phyloP scores from a whole-genome alignment of 2,888 invertebrate genomes.

The Zeuzera pyrina region DNA sequence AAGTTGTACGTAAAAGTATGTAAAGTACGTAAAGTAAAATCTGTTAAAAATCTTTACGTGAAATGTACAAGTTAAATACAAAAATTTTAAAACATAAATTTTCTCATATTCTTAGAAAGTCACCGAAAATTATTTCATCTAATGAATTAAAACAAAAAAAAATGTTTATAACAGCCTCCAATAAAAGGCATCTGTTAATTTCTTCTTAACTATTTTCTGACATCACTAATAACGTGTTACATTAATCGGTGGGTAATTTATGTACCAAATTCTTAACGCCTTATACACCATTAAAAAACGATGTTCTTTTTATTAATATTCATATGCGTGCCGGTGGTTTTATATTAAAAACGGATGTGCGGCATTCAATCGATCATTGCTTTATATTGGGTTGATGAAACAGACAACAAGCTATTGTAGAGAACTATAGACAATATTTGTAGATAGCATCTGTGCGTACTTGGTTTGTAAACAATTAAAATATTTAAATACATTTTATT shows the following conservation, averaged over 20 bases:
- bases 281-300: slow-evolving; percentile 43
- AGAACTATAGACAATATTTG: slow-evolving; percentile 15
- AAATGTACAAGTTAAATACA: too few relatives aligned
- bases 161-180: too few relatives aligned
- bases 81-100: too few relatives aligned
- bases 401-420: slow-evolving; percentile 33
- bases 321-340: slow-evolving; percentile 23
- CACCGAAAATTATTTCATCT: too few relatives aligned
- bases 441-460: too few relatives aligned
- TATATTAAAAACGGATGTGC: slow-evolving; percentile 38
- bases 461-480: too few relatives aligned
- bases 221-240: slow-evolving; percentile 47
- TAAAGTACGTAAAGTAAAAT: too few relatives aligned
- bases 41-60: too few relatives aligned
- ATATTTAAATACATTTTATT: too few relatives aligned
- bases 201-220: slow-evolving; percentile 36
- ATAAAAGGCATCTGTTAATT: slow-evolving; percentile 17
- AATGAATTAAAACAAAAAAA: too few relatives aligned
- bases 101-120: too few relatives aligned
- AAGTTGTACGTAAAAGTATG: too few relatives aligned
- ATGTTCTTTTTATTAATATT: slow-evolving; percentile 40
- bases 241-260: slow-evolving; percentile 60
- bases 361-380: slow-evolving; percentile 49
- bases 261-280: slow-evolving; percentile 52
- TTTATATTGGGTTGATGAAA: slow-evolving; percentile 50